A percentile compares a stretch with the other conserved stretches of the same genome.
These are phyloP conservation scores for Asteroscopus sphinx DNA, from an alignment of 2,888 invertebrate genomes.

Conservation along the genomic window DNA sequence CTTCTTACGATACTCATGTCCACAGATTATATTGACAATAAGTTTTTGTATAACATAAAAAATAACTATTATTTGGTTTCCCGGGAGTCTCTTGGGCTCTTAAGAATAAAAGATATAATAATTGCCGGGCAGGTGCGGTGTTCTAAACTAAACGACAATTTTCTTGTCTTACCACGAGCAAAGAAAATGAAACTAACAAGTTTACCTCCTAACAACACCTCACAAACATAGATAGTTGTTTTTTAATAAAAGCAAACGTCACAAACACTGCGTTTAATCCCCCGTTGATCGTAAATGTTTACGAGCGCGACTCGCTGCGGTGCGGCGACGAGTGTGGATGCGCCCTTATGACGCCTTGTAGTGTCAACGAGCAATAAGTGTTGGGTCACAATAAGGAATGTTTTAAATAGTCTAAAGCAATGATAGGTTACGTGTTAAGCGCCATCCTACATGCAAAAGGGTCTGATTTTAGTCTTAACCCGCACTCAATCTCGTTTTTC, in stretches of 20 bases:
- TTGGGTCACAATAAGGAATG: constrained; percentile 59
- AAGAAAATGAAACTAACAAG: constrained; percentile 29
- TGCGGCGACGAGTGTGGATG: constrained; percentile 64
- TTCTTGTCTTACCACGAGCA: constrained; percentile 4
- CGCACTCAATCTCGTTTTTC: too few species aligned
- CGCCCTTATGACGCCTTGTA: constrained; percentile 85
- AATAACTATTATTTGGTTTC: too few species aligned
- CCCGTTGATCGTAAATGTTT: constrained; percentile 86
- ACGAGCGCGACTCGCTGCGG: constrained; percentile 83
- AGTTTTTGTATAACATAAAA: too few species aligned
- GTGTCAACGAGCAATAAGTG: constrained; percentile 72
- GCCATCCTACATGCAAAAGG: too few species aligned
- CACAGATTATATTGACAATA: too few species aligned
- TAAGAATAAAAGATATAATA: too few species aligned
- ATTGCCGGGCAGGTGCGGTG: too few species aligned
- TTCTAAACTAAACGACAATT: constrained; percentile 1
- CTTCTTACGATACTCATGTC: too few species aligned
- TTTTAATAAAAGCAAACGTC: constrained; percentile 86
- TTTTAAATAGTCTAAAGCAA: too few species aligned
- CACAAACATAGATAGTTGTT: constrained; percentile 62
- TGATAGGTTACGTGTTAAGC: too few species aligned
- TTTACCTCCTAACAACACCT: constrained; percentile 41
- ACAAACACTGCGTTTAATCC: constrained; percentile 79
- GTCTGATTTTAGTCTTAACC: too few species aligned
- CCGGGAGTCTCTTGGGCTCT: too few species aligned